Percentiles rank a stretch among this genome's conserved stretches.
phyloP scores from a whole-genome alignment of 2,888 invertebrate genomes.

The Nipponacmea schrenckii region DNA sequence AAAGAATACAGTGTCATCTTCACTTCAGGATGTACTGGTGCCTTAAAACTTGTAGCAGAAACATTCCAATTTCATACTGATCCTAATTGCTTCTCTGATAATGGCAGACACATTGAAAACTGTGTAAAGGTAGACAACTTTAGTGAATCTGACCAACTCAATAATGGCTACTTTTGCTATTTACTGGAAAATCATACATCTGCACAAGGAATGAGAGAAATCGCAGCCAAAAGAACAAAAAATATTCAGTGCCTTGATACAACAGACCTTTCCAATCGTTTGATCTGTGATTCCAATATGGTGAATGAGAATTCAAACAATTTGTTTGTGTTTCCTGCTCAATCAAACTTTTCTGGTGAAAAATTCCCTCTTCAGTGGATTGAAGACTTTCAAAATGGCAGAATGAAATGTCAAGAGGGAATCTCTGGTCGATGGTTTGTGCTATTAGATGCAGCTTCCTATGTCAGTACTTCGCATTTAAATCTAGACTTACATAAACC shows the following conservation, averaged over 20 bases:
- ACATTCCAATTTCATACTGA: slow-evolving; percentile 71
- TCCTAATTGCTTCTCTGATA: slow-evolving; percentile 24
- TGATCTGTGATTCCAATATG: not conserved
- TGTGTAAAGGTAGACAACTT: not conserved
- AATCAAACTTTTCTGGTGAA: slow-evolving; percentile 93
- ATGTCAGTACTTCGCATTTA: slow-evolving; percentile 80
- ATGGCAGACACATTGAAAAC: not conserved
- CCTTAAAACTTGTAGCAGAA: slow-evolving; percentile 86
- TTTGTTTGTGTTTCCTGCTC: slow-evolving; percentile 88
- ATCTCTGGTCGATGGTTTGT: slow-evolving; percentile 69
- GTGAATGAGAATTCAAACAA: slow-evolving; percentile 11
- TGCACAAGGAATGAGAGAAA: slow-evolving; percentile 88
- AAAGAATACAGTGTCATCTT: slow-evolving; percentile 89
- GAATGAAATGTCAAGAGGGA: slow-evolving; percentile 41
- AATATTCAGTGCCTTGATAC: not conserved
- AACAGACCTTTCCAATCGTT: not conserved
- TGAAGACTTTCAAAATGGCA: slow-evolving; percentile 74
- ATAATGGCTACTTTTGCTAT: slow-evolving; percentile 79
- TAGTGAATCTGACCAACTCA: not conserved
- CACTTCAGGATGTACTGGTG: slow-evolving; percentile 91
- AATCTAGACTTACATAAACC: slow-evolving; percentile 80
- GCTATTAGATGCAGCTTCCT: slow-evolving; percentile 87
- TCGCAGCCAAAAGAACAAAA: slow-evolving; percentile 69
- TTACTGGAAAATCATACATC: slow-evolving; percentile 94
- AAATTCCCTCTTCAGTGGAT: slow-evolving; percentile 87